Base-by-base conservation (phyloP, 2,888 invertebrate species). In the Eupeodes latifasciatus region DNA sequence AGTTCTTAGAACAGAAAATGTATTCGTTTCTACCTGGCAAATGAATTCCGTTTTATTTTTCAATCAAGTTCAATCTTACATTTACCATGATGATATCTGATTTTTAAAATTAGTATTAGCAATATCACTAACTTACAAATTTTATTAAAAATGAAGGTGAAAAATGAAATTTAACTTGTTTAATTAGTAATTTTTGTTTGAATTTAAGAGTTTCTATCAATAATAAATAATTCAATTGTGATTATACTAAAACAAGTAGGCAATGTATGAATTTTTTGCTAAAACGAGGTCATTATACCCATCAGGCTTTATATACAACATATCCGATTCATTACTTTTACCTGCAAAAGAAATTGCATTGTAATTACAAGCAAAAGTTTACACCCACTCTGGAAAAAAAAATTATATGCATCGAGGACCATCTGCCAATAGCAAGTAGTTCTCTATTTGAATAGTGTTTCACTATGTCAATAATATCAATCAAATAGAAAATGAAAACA, bases 401-500 rank as follows among this genome's bases (percentile, higher is more conserved):
- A 44, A 44, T 57, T 47, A 34, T 36, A 44, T 14, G 57, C 72
- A 51, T 64, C 6, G 57, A 72, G 47, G 77, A 77, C 62, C 67
- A 81, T 82, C 74, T 78, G 74, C 49, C 80, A 85, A 81, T 81
- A 77, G 77, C 85, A 77, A 80, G 85, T 66, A 64, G 71, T 85
- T 89, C 81, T 89, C 78, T 79, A 67, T 85, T 89, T 89, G 79
- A 81, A 85, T 89, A 89, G 81, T 81, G 75, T 82, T 85, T 84
- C 79, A 85, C 85, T 82, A 72, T 85, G 89, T 89, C 89, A 89
- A 85, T 85, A 85, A 85, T 75, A 85, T 85, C 88, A 84, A 85
- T 89, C 85, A 89, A 89, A 89, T 89, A 89, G 89, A 89, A 89
- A 85, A 85, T 76, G 85, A 89, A 89, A 89, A 89, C 81, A 79